Conservation (phyloP, 2,888 invertebrate genomes). For the Eristalis tenax region DNA sequence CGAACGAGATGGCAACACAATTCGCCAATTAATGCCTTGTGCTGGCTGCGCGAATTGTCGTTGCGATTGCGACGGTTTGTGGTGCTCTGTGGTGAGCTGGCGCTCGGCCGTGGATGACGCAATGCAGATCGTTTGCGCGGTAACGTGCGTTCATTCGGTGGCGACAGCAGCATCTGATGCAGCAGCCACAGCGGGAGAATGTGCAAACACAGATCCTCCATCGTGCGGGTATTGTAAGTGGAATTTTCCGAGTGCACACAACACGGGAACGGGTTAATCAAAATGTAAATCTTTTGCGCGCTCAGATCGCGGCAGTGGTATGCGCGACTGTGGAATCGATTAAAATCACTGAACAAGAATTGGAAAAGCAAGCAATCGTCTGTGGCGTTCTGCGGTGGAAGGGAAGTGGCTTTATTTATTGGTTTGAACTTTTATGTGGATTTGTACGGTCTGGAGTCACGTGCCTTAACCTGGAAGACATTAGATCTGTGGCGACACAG, state of each 20-base stretch:
- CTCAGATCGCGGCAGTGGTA: conserved; percentile 21
- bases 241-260: conserved; percentile 31
- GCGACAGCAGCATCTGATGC: background rate
- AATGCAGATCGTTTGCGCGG: background rate
- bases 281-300: conserved; percentile 52
- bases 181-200: background rate
- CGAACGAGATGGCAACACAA: conserved; percentile 21
- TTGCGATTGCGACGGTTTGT: background rate
- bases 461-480: conserved; percentile 33
- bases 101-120: background rate
- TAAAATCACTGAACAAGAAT: background rate
- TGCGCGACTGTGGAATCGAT: background rate
- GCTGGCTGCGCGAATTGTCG: conserved; percentile 5
- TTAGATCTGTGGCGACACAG: background rate
- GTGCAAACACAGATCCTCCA: conserved; percentile 12
- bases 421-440: conserved; percentile 30
- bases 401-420: conserved; percentile 48
- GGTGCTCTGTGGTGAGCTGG: background rate
- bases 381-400: background rate
- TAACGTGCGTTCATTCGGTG: conserved; percentile 1
- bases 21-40: conserved; percentile 45
- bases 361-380: background rate
- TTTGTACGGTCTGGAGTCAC: conserved; percentile 32
- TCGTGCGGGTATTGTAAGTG: conserved; percentile 8
- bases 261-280: conserved; percentile 17